Percentiles rank a stretch among this genome's conserved stretches.
These are phyloP conservation scores for Grapholita molesta DNA, from an alignment of 1,140 invertebrate species.

Conservation along the genomic window DNA sequence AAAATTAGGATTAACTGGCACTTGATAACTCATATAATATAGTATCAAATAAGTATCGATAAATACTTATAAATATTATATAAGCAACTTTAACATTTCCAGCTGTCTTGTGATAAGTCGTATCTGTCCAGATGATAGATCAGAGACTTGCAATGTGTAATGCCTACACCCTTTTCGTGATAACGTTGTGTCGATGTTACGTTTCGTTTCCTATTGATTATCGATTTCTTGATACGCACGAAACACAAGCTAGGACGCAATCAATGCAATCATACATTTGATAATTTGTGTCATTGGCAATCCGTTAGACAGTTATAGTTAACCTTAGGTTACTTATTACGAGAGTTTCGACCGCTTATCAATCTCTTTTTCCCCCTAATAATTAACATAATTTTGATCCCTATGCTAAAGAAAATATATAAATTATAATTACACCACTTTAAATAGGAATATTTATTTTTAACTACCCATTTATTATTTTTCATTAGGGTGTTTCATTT, in stretches of 20 bases:
- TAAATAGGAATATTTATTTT: too few relatives aligned
- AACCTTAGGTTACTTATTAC: too few relatives aligned
- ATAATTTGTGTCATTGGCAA: background rate
- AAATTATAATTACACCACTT: too few relatives aligned
- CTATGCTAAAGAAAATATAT: too few relatives aligned
- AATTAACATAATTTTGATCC: too few relatives aligned
- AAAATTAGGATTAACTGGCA: too few relatives aligned
- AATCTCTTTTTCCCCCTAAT: too few relatives aligned
- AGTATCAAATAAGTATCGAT: background rate
- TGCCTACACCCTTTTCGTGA: background rate
- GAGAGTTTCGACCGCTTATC: too few relatives aligned
- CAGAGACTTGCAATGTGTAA: background rate
- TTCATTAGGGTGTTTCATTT: too few relatives aligned
- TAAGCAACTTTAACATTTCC: background rate
- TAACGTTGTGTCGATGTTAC: constrained; percentile 4
- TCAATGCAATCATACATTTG: background rate
- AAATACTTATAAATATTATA: background rate
- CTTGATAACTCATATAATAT: background rate
- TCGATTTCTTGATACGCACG: background rate
- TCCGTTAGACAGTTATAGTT: too few relatives aligned
- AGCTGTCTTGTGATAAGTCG: background rate
- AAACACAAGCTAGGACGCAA: background rate
- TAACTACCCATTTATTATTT: too few relatives aligned
- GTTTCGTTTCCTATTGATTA: constrained; percentile 5
- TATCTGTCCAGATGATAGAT: constrained; percentile 4